These are phyloP conservation scores for Erpobdella octoculata DNA, from an alignment of 2,888 invertebrate species.

Conservation along the genomic window DNA sequence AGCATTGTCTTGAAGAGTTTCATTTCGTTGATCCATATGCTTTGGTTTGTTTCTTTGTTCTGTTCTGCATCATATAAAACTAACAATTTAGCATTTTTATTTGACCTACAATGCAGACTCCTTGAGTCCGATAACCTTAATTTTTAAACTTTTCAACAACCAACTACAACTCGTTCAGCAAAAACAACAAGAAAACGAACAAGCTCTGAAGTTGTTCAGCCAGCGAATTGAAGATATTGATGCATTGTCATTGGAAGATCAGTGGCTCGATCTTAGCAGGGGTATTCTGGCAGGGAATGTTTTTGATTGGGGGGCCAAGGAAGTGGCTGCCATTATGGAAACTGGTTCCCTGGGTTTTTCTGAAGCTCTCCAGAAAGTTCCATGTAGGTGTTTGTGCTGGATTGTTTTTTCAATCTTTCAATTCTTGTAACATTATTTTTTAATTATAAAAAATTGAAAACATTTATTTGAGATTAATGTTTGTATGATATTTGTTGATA, in stretches of 20 bases:
- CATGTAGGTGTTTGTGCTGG: constrained; percentile 55
- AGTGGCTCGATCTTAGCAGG: constrained; percentile 54
- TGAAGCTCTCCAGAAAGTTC: constrained; percentile 73
- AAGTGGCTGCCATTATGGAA: constrained; percentile 75
- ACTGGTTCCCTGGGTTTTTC: constrained; percentile 64
- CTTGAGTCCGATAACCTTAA: neutral
- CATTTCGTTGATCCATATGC: constrained; percentile 80
- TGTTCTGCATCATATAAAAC: neutral
- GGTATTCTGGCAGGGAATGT: constrained; percentile 75
- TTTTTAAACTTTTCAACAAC: neutral
- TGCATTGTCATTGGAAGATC: constrained; percentile 56
- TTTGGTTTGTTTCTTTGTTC: constrained; percentile 52
- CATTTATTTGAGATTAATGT: neutral
- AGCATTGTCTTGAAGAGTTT: constrained; percentile 79
- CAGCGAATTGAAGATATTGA: constrained; percentile 66
- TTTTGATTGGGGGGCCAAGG: constrained; percentile 94
- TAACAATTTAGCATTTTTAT: neutral
- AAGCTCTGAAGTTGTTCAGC: constrained; percentile 66
- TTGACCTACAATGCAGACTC: neutral
- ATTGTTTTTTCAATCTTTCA: neutral
- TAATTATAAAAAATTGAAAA: neutral
- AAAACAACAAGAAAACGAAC: constrained; percentile 77
- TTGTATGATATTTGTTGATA: no score
- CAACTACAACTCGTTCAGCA: constrained; percentile 57
- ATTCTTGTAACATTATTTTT: neutral